Evolutionary conservation across 1,140 invertebrate species (phyloP).

Genomic region (Heliconius hermathena): DNA sequence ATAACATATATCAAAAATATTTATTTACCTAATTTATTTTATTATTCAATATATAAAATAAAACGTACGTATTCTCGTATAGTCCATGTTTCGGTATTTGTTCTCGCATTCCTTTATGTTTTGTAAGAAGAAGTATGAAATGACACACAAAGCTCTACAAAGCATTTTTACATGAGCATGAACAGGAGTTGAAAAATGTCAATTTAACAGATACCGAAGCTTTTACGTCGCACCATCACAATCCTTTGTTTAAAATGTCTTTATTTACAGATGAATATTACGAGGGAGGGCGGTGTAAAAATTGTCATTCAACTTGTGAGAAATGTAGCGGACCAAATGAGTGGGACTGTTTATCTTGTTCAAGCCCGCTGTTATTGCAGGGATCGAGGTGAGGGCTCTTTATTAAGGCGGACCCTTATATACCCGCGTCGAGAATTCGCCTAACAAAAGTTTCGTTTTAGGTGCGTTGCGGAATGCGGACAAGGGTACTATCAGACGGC

Average conservation of each 20-base stretch:
- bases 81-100: conserved; percentile 19
- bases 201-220: conserved; percentile 56
- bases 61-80: neutral
- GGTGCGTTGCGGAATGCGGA: conserved; percentile 88
- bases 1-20: neutral
- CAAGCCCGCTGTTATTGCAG: conserved; percentile 85
- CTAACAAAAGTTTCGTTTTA: conserved; percentile 58
- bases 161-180: conserved; percentile 50
- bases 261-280: conserved; percentile 86
- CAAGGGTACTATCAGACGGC: conserved; percentile 88
- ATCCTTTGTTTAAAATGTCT: conserved; percentile 53
- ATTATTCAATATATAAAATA: neutral
- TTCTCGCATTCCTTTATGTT: conserved; percentile 40
- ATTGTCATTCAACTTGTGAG: conserved; percentile 88
- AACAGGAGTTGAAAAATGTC: conserved; percentile 54
- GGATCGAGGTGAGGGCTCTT: conserved; percentile 72
- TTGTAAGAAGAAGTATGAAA: conserved; percentile 46
- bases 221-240: conserved; percentile 46
- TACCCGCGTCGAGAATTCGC: conserved; percentile 44
- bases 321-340: conserved; percentile 88
- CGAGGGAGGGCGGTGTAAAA: conserved; percentile 86
- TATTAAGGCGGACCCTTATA: conserved; percentile 42
- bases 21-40: neutral
- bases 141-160: conserved; percentile 49
- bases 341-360: conserved; percentile 87